phyloP scores from a whole-genome alignment of 2,888 invertebrate genomes.

The Campoplex nolae region DNA sequence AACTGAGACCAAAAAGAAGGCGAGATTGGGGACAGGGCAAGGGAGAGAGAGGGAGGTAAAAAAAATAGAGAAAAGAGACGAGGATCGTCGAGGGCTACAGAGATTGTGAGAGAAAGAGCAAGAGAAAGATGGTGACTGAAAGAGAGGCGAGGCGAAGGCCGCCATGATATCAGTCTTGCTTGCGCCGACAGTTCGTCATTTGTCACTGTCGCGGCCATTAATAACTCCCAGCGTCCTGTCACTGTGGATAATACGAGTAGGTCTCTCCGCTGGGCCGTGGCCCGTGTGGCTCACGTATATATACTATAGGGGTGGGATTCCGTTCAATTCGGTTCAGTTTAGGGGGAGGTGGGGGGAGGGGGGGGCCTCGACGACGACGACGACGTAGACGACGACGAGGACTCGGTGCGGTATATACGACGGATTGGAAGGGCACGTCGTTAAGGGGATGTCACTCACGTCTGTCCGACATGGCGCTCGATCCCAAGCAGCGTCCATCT shows the following conservation, averaged over 20 bases:
- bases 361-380: slow-evolving; percentile 48
- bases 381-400: slow-evolving; percentile 65
- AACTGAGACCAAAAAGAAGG: slow-evolving; percentile 55
- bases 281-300: slow-evolving; percentile 73
- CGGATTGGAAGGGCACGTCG: slow-evolving; percentile 83
- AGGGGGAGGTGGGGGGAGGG: slow-evolving; percentile 73
- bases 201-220: slow-evolving; percentile 85
- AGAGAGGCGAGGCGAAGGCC: slow-evolving; percentile 82
- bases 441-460: slow-evolving; percentile 84
- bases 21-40: slow-evolving; percentile 20
- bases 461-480: slow-evolving; percentile 81
- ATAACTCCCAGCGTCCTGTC: slow-evolving; percentile 84
- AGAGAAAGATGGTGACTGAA: slow-evolving; percentile 71
- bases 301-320: slow-evolving; percentile 80
- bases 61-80: slow-evolving; percentile 67
- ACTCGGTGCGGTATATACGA: slow-evolving; percentile 74
- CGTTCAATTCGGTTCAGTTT: slow-evolving; percentile 84
- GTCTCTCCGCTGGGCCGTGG: slow-evolving; percentile 76
- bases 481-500: slow-evolving; percentile 76
- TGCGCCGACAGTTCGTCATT: slow-evolving; percentile 85
- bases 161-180: slow-evolving; percentile 85
- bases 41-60: not conserved
- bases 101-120: slow-evolving; percentile 67
- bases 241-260: slow-evolving; percentile 85
- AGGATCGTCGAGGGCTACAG: slow-evolving; percentile 52